Base-by-base conservation (phyloP, 2,113 vertebrate species). In the Aythya baeri region DNA sequence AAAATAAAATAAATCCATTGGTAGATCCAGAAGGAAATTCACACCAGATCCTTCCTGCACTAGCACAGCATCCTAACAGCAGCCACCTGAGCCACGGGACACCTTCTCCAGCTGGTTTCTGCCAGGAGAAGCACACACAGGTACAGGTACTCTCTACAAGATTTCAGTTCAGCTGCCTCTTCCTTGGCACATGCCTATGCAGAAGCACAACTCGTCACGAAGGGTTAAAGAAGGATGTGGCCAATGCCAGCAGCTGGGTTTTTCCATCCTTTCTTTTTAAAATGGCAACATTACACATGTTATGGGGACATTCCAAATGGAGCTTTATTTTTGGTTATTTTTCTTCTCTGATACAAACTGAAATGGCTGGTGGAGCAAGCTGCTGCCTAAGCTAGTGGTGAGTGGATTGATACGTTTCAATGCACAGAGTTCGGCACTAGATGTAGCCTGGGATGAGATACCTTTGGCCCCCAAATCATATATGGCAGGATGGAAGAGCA, bases 181-280 rank as follows among this genome's bases (percentile, higher is more conserved):
- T 17, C 44, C 44, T 46, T 46, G 44, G 44, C 32, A 36, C 21
- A 52, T 0, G 0, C 21, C 57, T 76, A 38, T 57, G 59, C 4
- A 21, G 36, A 17, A 6, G 65, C 80, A 66, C 26, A 18, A 44
- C 36, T 72, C 62, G 76, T 82, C 1, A 0, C 41, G 38, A 94
- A 93, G 78, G 78, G 71, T 59, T 91, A 86, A 25, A 41, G 58
- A 92, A 93, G 68, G 72, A 88, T 71, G 38, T 13, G 36, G 46
- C 54, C 58, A 73, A 44, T 17, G 52, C 4, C 36, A 80, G 31
- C 36, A 41, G 21, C 25, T 85, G 61, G 0, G 14, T 36, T 85
- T 62, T 83, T 17, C 22, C 13, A 52, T 71, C 25, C 78, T 81
- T 70, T 73, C 31, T 58, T 62, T 72, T 49, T 67, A 14, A 78